phyloP scores from a whole-genome alignment of 2,113 vertebrate species.

The Gallinago undulata region DNA sequence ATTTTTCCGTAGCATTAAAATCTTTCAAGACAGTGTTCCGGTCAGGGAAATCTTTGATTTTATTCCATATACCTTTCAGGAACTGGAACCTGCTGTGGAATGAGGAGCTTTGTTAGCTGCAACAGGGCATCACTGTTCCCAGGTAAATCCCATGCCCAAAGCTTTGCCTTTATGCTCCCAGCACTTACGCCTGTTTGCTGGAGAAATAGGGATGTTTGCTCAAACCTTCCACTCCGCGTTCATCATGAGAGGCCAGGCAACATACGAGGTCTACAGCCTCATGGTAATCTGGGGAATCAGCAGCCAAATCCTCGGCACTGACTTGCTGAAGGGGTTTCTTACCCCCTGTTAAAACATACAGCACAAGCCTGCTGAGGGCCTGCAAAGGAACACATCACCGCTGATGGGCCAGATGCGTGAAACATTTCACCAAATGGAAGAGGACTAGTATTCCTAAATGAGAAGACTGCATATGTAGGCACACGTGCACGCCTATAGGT shows the following conservation, averaged over 20 bases:
- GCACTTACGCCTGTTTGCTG: conserved; percentile 62
- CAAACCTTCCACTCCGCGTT: conserved; percentile 11
- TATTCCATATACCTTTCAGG: conserved; percentile 69
- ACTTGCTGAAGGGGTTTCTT: background rate
- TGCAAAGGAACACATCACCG: conserved; percentile 5
- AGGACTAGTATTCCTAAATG: background rate
- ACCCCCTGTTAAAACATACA: conserved; percentile 55
- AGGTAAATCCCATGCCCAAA: background rate
- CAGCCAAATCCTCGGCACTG: background rate
- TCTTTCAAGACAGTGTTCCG: accelerated
- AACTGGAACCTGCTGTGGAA: conserved; percentile 64
- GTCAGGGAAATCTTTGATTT: accelerated
- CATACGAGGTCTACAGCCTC: conserved; percentile 58
- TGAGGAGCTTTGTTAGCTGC: background rate
- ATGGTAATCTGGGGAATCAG: background rate
- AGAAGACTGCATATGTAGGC: background rate
- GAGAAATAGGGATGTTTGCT: conserved; percentile 76
- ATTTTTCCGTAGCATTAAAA: background rate
- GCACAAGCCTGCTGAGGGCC: conserved; percentile 63
- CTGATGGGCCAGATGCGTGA: accelerated
- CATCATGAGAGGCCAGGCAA: background rate
- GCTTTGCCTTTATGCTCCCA: background rate
- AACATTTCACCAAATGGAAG: background rate
- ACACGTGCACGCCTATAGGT: accelerated
- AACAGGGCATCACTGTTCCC: background rate